Evolutionary conservation across 2,797 vertebrate species (phyloP).

Genomic region (Petrocephalus schoutedeni): DNA sequence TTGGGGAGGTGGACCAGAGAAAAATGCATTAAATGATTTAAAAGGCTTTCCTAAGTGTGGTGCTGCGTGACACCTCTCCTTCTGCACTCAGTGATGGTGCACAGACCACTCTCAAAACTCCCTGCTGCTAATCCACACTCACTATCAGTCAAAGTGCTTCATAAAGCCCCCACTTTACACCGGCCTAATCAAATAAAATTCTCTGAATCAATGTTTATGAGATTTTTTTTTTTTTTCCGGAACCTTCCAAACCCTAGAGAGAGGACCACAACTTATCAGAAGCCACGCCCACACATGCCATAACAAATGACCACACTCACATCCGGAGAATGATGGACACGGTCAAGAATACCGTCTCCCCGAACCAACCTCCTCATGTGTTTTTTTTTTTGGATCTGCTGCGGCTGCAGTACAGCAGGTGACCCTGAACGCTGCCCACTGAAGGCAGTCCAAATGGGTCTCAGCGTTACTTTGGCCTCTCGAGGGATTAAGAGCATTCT

Average conservation of each 20-base stretch:
- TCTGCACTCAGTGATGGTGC: conserved; percentile 6
- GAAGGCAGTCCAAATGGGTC: background rate
- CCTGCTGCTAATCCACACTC: conserved; percentile 23
- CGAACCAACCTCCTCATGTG: background rate
- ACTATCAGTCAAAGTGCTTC: conserved; percentile 20
- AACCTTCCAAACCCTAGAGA: conserved; percentile 23
- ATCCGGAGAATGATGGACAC: background rate
- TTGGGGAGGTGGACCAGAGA: background rate
- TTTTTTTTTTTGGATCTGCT: background rate
- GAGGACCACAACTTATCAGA: background rate
- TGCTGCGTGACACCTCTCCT: background rate
- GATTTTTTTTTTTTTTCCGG: conserved; percentile 32
- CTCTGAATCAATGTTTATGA: conserved; percentile 43
- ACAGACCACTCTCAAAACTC: conserved; percentile 18
- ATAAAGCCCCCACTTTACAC: conserved; percentile 32
- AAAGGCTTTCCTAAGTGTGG: conserved; percentile 15
- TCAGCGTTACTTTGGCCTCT: background rate
- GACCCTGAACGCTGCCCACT: background rate
- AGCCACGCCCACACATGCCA: background rate
- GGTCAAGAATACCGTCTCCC: background rate
- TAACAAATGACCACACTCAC: background rate
- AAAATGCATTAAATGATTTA: conserved; percentile 7
- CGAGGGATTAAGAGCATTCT: background rate
- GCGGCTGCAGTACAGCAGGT: background rate
- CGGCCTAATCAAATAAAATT: conserved; percentile 37